Percentiles rank a stretch among this genome's conserved stretches.
Conservation (phyloP, 2,113 vertebrate species). For the Anolis carolinensis region DNA sequence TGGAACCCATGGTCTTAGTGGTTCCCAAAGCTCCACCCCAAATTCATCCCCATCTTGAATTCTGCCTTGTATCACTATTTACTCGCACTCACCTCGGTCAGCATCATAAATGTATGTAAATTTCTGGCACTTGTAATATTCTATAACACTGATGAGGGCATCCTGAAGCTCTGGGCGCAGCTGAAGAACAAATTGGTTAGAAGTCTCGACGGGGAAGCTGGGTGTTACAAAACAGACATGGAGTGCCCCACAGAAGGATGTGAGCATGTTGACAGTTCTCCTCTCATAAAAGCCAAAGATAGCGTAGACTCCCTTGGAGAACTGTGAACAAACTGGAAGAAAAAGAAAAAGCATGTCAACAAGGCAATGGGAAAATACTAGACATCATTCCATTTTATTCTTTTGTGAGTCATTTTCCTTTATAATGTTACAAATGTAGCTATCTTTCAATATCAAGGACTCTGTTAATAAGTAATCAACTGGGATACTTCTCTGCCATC, state of each 20-base stretch:
- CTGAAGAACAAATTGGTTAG: constrained; percentile 98
- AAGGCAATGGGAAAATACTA: background rate
- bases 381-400: background rate
- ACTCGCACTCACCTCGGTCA: constrained; percentile 85
- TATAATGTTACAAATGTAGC: background rate
- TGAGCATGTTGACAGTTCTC: constrained; percentile 98
- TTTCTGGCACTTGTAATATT: constrained; percentile 96
- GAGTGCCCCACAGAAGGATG: constrained; percentile 97
- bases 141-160: constrained; percentile 92
- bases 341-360: constrained; percentile 8
- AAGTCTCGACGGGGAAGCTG: constrained; percentile 94
- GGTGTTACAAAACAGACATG: constrained; percentile 98
- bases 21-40: background rate
- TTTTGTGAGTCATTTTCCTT: background rate
- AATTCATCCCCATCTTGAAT: background rate
- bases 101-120: constrained; percentile 99
- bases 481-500: background rate
- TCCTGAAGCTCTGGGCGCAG: constrained; percentile 96
- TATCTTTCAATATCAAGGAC: background rate
- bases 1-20: background rate
- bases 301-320: constrained; percentile 97
- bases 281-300: constrained; percentile 99
- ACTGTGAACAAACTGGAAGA: constrained; percentile 93
- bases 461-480: background rate
- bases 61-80: background rate